A percentile compares a stretch with the other conserved stretches of the same genome.
Conservation (phyloP, 2,113 vertebrate genomes). For the Nesospiza acunhae region DNA sequence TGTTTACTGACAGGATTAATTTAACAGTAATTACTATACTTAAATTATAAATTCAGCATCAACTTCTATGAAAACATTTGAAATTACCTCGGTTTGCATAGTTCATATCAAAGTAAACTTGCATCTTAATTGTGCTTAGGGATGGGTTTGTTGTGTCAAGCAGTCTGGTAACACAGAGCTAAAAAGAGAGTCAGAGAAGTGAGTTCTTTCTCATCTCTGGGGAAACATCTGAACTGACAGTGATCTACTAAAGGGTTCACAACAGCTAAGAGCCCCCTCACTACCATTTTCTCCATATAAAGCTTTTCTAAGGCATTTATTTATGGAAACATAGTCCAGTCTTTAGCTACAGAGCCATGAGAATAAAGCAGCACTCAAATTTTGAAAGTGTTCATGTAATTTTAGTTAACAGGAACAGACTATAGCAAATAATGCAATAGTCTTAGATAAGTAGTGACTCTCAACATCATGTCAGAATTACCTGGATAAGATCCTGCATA, state of each 20-base stretch:
- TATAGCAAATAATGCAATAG: background rate
- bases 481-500: conserved; percentile 84
- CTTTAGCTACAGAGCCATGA: background rate
- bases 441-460: background rate
- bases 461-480: conserved; percentile 51
- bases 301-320: background rate
- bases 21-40: background rate
- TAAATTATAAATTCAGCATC: background rate
- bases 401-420: background rate
- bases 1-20: background rate
- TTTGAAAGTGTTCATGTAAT: background rate
- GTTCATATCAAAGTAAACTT: conserved; percentile 90
- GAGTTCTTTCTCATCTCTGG: background rate
- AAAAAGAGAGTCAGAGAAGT: conserved; percentile 48
- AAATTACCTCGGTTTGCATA: conserved; percentile 87
- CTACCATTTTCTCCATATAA: background rate
- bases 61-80: background rate
- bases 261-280: background rate
- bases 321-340: background rate
- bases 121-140: conserved; percentile 95
- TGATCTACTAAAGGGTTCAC: background rate
- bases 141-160: conserved; percentile 83
- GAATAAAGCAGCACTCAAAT: background rate
- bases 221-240: background rate
- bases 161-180: conserved; percentile 86